Conservation (phyloP, 1,140 invertebrate species). For the Euwallacea similis region DNA sequence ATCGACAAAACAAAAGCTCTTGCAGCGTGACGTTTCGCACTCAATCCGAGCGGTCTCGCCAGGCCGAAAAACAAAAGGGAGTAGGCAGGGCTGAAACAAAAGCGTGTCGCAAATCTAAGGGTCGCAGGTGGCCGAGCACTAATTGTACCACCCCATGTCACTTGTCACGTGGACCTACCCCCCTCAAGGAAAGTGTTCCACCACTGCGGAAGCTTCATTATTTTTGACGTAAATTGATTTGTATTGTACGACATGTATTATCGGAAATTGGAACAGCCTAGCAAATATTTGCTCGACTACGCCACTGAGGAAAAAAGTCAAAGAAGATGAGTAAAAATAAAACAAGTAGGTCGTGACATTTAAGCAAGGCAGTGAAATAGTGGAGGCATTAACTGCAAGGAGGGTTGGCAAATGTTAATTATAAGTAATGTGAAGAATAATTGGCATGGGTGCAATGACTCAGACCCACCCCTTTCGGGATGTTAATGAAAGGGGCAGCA, state of each 20-base stretch:
- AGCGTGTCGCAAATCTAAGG: conserved; percentile 34
- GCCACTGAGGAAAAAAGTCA: not conserved
- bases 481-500: conserved; percentile 27
- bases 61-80: conserved; percentile 27
- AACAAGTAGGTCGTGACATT: conserved; percentile 11
- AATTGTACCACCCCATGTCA: conserved; percentile 27
- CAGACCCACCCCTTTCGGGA: conserved; percentile 32
- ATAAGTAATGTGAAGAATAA: conserved; percentile 38
- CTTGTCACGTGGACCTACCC: not conserved
- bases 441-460: conserved; percentile 32
- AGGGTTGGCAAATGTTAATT: conserved; percentile 36
- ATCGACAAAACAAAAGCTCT: conserved; percentile 26
- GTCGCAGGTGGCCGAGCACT: conserved; percentile 36
- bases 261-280: conserved; percentile 20
- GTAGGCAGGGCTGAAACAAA: conserved; percentile 28
- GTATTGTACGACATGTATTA: conserved; percentile 21
- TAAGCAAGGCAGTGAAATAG: conserved; percentile 18
- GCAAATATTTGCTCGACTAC: not conserved
- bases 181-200: conserved; percentile 5
- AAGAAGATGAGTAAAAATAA: too few species aligned
- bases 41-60: conserved; percentile 27
- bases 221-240: conserved; percentile 37
- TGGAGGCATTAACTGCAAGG: conserved; percentile 26
- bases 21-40: conserved; percentile 31
- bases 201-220: conserved; percentile 36